phyloP scores from a whole-genome alignment of 2,113 vertebrate genomes.

The Thymallus thymallus region DNA sequence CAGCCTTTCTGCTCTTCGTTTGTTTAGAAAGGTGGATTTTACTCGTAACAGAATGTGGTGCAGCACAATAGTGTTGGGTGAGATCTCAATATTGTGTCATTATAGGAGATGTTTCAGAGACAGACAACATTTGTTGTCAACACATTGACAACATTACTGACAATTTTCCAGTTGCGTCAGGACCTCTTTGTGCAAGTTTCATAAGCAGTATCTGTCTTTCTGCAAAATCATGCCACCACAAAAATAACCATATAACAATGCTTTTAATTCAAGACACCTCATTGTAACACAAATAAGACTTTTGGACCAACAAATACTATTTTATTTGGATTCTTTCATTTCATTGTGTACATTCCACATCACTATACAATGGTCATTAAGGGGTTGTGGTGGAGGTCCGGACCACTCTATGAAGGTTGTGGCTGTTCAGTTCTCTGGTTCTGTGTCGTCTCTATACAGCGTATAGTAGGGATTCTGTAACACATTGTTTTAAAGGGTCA shows the following conservation, averaged over 20 bases:
- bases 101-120: too few species aligned
- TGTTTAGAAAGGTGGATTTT: too few species aligned
- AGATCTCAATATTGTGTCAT: too few species aligned
- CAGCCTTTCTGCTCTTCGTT: too few species aligned
- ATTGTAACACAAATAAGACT: conserved; percentile 49
- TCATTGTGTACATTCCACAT: conserved; percentile 67
- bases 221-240: conserved; percentile 40
- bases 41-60: too few species aligned
- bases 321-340: conserved; percentile 52
- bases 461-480: conserved; percentile 25
- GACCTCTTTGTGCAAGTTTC: neutral
- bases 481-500: conserved; percentile 15
- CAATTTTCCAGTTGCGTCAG: neutral
- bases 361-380: neutral
- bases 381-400: conserved; percentile 23
- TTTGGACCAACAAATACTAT: conserved; percentile 49
- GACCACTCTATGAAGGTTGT: conserved; percentile 29
- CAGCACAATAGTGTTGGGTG: too few species aligned
- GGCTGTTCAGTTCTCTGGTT: conserved; percentile 40
- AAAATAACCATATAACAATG: conserved; percentile 38
- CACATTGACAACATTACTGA: too few species aligned
- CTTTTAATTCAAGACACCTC: conserved; percentile 45
- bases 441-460: conserved; percentile 24
- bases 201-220: neutral
- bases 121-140: too few species aligned